A percentile compares a stretch with the other conserved stretches of the same genome.
Conservation (phyloP, 2,797 vertebrate genomes). For the Diceros bicornis region DNA sequence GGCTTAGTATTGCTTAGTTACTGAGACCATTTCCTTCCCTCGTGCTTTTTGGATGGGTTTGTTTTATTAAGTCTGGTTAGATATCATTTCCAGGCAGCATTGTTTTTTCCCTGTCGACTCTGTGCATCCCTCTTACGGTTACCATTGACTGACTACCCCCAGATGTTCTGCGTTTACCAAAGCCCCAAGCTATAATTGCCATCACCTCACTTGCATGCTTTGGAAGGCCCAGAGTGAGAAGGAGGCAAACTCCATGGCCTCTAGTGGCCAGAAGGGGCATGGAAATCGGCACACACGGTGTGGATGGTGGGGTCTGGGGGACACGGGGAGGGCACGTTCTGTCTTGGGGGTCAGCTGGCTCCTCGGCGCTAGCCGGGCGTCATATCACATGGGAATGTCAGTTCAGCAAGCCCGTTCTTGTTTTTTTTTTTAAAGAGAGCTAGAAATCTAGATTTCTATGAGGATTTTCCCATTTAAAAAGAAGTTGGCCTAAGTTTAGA, state of each 20-base stretch:
- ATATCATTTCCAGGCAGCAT: neutral
- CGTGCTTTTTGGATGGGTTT: neutral
- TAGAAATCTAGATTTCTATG: neutral
- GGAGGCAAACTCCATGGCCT: neutral
- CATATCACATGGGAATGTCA: neutral
- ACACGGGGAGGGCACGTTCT: neutral
- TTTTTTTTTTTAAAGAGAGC: neutral
- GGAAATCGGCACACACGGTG: rapidly evolving
- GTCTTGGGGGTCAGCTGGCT: neutral
- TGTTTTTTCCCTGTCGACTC: neutral
- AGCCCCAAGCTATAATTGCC: neutral
- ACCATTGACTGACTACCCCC: neutral
- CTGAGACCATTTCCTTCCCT: neutral
- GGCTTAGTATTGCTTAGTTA: neutral
- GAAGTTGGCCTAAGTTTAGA: neutral
- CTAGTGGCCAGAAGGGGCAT: neutral
- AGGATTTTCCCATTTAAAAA: neutral
- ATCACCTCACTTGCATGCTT: neutral
- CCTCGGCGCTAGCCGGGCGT: neutral
- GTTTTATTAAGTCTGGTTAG: neutral
- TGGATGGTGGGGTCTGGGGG: neutral
- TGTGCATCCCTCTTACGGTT: neutral
- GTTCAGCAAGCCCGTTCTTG: neutral
- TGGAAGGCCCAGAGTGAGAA: neutral
- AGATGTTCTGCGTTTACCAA: neutral